Evolutionary conservation across 1,140 invertebrate genomes (phyloP).

Genomic region (Laodelphax striatellus): DNA sequence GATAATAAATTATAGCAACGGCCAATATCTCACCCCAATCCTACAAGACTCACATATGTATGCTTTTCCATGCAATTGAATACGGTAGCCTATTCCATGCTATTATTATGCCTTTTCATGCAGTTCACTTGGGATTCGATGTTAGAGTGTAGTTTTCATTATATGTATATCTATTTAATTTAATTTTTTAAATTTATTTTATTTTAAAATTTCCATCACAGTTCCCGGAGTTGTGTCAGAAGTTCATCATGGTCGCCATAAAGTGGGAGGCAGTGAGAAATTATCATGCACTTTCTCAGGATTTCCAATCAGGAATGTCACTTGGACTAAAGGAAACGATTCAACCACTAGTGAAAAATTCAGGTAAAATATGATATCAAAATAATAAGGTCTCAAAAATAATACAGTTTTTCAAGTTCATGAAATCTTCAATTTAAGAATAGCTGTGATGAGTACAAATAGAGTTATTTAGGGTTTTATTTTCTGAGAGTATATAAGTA

Average conservation of each 20-base stretch:
- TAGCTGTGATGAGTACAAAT: not conserved
- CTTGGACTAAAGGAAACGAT: slow-evolving; percentile 44
- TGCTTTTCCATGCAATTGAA: too few species aligned
- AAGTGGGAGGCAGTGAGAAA: slow-evolving; percentile 34
- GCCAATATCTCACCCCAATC: not conserved
- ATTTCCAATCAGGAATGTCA: slow-evolving; percentile 41
- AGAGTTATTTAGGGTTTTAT: not conserved
- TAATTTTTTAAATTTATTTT: too few species aligned
- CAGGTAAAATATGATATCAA: slow-evolving; percentile 15
- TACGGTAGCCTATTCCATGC: too few species aligned
- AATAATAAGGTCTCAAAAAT: not conserved
- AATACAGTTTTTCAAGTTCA: not conserved
- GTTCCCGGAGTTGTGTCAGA: slow-evolving; percentile 35
- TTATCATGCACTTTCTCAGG: slow-evolving; percentile 43
- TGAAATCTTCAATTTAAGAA: too few species aligned
- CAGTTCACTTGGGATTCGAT: too few species aligned
- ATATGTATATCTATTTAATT: too few species aligned
- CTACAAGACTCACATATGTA: not conserved
- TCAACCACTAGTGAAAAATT: slow-evolving; percentile 32
- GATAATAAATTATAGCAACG: too few species aligned
- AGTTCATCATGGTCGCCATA: slow-evolving; percentile 35
- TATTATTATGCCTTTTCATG: not conserved
- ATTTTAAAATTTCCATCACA: slow-evolving; percentile 7
- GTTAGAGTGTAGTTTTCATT: too few species aligned
- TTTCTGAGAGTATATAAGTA: too few species aligned